phyloP scores from a whole-genome alignment of 2,888 invertebrate species.

The Cephus pygmeus region DNA sequence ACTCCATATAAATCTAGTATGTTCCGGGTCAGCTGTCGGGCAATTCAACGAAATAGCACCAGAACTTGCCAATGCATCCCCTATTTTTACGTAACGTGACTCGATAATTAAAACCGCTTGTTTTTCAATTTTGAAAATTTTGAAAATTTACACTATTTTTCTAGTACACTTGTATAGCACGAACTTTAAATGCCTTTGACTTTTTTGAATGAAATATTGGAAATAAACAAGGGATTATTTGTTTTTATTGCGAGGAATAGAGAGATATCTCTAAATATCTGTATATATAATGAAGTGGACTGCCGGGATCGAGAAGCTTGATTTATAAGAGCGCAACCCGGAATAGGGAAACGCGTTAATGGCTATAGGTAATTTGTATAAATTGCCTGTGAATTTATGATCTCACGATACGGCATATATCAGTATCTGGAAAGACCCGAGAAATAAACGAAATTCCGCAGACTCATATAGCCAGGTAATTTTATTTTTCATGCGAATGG shows the following conservation, averaged over 20 bases:
- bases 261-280: background rate
- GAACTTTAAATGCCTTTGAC: background rate
- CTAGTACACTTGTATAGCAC: background rate
- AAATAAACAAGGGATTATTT: background rate
- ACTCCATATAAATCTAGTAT: background rate
- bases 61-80: background rate
- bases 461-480: background rate
- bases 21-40: background rate
- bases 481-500: background rate
- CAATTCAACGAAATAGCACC: background rate
- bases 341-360: slow-evolving; percentile 43
- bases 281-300: background rate
- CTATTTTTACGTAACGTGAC: background rate
- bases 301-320: slow-evolving; percentile 26
- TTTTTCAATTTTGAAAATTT: background rate
- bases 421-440: background rate
- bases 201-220: background rate
- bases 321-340: slow-evolving; percentile 46
- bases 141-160: background rate
- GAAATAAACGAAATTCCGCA: background rate
- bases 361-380: slow-evolving; percentile 53
- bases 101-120: background rate
- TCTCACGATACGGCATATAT: slow-evolving; percentile 29
- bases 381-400: slow-evolving; percentile 51
- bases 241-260: background rate